Conservation (phyloP, 2,888 invertebrate genomes). For the Tenthredo distinguenda region DNA sequence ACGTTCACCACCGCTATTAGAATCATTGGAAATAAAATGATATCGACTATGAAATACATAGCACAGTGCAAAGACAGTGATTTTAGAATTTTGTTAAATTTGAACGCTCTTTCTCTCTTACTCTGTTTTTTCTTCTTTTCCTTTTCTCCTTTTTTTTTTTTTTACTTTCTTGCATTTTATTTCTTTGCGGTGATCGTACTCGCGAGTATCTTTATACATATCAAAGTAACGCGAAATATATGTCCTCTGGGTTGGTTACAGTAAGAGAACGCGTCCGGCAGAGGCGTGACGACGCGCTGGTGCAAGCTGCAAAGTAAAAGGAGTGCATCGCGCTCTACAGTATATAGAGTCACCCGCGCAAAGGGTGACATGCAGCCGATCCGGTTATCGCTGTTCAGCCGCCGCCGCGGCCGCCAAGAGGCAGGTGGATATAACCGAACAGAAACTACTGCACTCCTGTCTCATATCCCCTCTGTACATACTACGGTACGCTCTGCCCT, state of each 20-base stretch:
- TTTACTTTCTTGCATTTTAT: background rate
- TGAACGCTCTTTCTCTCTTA: background rate
- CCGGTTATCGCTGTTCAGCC: constrained; percentile 71
- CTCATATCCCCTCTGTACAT: background rate
- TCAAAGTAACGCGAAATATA: constrained; percentile 24
- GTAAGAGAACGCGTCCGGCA: constrained; percentile 7
- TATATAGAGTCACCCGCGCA: constrained; percentile 76
- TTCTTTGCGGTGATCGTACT: background rate
- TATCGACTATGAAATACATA: background rate
- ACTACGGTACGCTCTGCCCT: background rate
- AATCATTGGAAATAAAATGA: background rate
- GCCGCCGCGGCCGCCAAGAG: constrained; percentile 58
- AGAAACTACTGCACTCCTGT: constrained; percentile 26
- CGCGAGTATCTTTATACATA: background rate
- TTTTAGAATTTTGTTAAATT: background rate
- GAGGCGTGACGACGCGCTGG: constrained; percentile 38
- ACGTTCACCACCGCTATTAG: no score
- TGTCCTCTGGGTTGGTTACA: background rate
- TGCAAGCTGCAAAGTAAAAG: constrained; percentile 74
- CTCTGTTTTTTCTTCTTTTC: background rate
- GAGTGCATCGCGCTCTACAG: constrained; percentile 12
- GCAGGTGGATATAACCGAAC: constrained; percentile 73
- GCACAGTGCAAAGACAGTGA: background rate
- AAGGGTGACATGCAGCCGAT: constrained; percentile 78
- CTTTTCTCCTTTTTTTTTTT: background rate